Evolutionary conservation across 1,140 invertebrate genomes (phyloP).

Genomic region (Chironomus striatipennis): DNA sequence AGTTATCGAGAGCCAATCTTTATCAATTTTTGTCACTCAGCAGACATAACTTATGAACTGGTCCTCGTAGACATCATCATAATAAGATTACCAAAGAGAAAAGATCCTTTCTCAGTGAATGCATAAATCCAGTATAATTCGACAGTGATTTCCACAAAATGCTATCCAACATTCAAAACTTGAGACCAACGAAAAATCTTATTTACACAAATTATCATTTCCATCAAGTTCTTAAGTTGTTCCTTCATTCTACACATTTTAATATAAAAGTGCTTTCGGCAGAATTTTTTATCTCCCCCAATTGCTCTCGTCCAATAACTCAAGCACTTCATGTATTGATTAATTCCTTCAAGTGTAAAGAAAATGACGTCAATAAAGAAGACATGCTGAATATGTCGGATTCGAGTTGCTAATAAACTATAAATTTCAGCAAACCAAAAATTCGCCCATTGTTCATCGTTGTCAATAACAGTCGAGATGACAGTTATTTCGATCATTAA

Average conservation of each 20-base stretch:
- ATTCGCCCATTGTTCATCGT: not conserved
- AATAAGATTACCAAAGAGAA: conserved; percentile 13
- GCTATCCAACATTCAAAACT: conserved; percentile 5
- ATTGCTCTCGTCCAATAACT: not conserved
- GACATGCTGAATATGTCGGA: not conserved
- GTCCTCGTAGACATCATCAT: not conserved
- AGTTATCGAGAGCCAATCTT: no score
- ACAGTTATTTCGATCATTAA: not conserved
- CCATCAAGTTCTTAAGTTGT: not conserved
- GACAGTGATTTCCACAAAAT: not conserved
- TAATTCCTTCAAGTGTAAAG: not conserved
- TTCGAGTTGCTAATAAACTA: not conserved
- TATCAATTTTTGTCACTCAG: no score
- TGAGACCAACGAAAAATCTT: conserved; percentile 11
- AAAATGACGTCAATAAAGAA: not conserved
- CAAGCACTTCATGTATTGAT: not conserved
- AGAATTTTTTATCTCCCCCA: not conserved
- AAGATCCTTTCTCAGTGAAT: not conserved
- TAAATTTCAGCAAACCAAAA: conserved; percentile 16
- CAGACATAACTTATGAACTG: no score
- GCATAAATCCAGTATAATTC: not conserved
- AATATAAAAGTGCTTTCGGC: not conserved
- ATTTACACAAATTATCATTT: conserved; percentile 21
- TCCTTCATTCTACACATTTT: not conserved
- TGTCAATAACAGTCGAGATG: not conserved